Evolutionary conservation across 2,113 vertebrate genomes (phyloP).

Genomic region (Saccopteryx bilineata): DNA sequence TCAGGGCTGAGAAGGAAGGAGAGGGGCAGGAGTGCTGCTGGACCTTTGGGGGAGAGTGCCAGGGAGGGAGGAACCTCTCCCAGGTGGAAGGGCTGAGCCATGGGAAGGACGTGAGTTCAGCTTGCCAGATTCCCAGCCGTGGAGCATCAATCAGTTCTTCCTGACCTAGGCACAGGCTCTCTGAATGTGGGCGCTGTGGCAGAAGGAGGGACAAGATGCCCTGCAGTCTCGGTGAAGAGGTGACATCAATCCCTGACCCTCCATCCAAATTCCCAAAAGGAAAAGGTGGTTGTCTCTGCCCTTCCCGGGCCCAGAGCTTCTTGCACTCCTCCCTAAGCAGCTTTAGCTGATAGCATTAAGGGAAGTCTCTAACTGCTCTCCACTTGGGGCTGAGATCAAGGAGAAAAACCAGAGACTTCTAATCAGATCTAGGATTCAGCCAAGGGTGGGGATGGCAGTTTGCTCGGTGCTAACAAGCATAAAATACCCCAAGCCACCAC

Average conservation of each 20-base stretch:
- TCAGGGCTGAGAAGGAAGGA: not conserved
- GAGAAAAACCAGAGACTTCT: slow-evolving; percentile 62
- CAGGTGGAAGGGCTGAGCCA: not conserved
- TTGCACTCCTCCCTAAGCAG: slow-evolving; percentile 26
- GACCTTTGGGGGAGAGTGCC: not conserved
- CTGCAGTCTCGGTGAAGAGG: not conserved
- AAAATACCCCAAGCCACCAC: not conserved
- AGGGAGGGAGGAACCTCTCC: not conserved
- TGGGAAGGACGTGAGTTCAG: not conserved
- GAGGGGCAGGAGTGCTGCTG: not conserved
- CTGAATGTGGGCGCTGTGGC: not conserved
- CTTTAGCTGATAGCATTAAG: slow-evolving; percentile 63
- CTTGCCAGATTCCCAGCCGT: not conserved
- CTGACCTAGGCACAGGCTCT: not conserved
- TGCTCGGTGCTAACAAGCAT: not conserved
- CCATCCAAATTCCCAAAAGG: not conserved
- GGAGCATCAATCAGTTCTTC: not conserved
- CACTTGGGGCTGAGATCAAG: slow-evolving; percentile 67
- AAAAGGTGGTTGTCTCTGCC: not conserved
- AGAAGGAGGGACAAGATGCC: not conserved
- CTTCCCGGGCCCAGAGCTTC: not conserved
- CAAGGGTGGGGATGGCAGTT: not conserved
- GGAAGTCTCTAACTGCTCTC: not conserved
- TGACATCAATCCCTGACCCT: not conserved
- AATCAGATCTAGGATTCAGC: slow-evolving; percentile 36